Evolutionary conservation across 2,113 vertebrate species (phyloP).

Genomic region (Lucifuga dentata): DNA sequence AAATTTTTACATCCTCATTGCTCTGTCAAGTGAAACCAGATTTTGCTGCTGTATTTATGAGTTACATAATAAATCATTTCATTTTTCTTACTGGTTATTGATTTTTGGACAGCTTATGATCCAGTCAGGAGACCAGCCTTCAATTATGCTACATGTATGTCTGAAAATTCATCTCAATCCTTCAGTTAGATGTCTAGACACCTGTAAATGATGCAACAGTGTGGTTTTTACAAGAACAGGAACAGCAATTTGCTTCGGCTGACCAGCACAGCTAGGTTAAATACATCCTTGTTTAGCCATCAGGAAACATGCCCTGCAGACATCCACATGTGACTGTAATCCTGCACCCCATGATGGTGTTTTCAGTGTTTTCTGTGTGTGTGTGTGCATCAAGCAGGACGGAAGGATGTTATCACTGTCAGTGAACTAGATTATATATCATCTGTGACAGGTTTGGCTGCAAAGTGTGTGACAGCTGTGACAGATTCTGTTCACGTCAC

Average conservation of each 20-base stretch:
- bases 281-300: conserved; percentile 5
- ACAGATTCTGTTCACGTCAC: not conserved
- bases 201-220: not conserved
- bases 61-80: too few species aligned
- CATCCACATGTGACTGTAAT: not conserved
- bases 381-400: too few species aligned
- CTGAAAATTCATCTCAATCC: too few species aligned
- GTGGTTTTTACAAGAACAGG: not conserved
- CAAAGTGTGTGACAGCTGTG: too few species aligned
- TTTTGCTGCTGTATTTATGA: too few species aligned
- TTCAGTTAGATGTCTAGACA: not conserved
- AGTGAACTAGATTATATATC: not conserved
- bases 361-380: not conserved
- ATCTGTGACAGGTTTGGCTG: not conserved
- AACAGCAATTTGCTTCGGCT: not conserved
- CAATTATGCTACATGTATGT: too few species aligned
- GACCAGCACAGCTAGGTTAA: not conserved
- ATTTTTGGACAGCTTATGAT: too few species aligned
- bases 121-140: too few species aligned
- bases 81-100: too few species aligned
- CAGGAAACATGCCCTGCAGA: not conserved
- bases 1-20: conserved; percentile 59
- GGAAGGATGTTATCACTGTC: too few species aligned
- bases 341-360: not conserved
- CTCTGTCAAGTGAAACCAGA: not conserved